These are phyloP conservation scores for Rhamphomyia laevipes DNA, from an alignment of 2,888 invertebrate species.

Conservation along the genomic window DNA sequence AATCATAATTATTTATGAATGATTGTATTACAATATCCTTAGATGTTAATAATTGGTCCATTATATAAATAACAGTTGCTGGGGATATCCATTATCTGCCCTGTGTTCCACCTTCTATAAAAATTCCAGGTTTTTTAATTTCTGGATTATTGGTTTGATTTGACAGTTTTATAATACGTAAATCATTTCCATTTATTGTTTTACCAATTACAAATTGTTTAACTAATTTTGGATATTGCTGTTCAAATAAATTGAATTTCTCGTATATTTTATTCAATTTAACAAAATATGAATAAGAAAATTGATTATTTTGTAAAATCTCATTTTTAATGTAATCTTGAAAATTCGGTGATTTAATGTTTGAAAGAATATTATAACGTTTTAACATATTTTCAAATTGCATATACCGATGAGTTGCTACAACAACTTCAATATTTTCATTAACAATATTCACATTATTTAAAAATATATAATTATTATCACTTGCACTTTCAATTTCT, in stretches of 20 bases:
- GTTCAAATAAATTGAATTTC: constrained; percentile 43
- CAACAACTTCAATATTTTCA: constrained; percentile 40
- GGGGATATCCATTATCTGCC: constrained; percentile 68
- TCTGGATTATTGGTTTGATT: constrained; percentile 34
- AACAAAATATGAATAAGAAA: constrained; percentile 29
- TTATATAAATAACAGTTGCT: constrained; percentile 49
- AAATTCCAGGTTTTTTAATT: constrained; percentile 32
- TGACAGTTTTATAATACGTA: constrained; percentile 45
- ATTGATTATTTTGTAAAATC: constrained; percentile 35
- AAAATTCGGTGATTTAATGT: constrained; percentile 10
- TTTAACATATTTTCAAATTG: constrained; percentile 24
- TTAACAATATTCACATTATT: constrained; percentile 36
- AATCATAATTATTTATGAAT: constrained; percentile 48
- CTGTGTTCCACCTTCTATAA: constrained; percentile 54
- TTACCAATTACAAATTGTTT: constrained; percentile 42
- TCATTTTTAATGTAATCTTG: too few species aligned
- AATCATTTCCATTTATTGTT: constrained; percentile 46
- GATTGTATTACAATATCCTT: constrained; percentile 37
- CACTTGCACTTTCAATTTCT: constrained; percentile 23
- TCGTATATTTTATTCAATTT: constrained; percentile 39
- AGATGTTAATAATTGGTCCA: constrained; percentile 49
- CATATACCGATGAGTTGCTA: constrained; percentile 28
- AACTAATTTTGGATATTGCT: constrained; percentile 38
- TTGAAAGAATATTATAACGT: constrained; percentile 37
- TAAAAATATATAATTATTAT: constrained; percentile 39